Base-by-base conservation (phyloP, 2,113 vertebrate species). In the Lutjanus erythropterus region DNA sequence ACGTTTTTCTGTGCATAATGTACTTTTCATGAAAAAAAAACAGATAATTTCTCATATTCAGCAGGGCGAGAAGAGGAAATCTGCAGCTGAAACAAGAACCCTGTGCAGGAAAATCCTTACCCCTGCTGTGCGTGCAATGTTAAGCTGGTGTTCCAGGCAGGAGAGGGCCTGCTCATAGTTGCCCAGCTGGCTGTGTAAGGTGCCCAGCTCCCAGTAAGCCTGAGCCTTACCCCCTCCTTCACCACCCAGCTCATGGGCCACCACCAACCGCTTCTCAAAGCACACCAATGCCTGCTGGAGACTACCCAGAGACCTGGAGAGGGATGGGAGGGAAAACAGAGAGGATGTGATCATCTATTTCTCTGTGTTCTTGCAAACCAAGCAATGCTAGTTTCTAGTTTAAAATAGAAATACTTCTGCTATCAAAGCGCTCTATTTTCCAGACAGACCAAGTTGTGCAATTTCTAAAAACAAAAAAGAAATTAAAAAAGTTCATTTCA, bases 211-310 rank as follows among this genome's bases (percentile, higher is more conserved):
- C 21, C 98, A 96, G 0, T 99, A 99, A 0, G 98, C 98, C 91
- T 98, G 97, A 12, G 97, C 98, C 91, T 98, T 98, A 41, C 96
- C 96, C 59, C 94, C 96, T 3, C 96, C 96, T 61, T 97, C 97
- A 7, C 98, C 97, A 2, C 97, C 97, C 0, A 98, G 96, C 91
- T 99, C 97, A 0, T 99, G 98, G 21, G 98, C 95, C 4, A 97
- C 97, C 71, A 99, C 98, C 2, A 99, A 94, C 31, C 97, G 94
- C 94, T 99, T 99, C 93, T 99, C 98, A 21, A 99, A 97, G 90
- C 98, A 99, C 88, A 99, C 98, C 41, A 99, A 90, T 5, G 97
- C 96, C 88, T 99, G 98, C 93, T 99, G 98, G 88, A 99, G 92
- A 78, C 92, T 98, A 2, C 98, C 98, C 95, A 97, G 95, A 0